Conservation (phyloP, 2,888 invertebrate genomes). For the Danaus chrysippus region DNA sequence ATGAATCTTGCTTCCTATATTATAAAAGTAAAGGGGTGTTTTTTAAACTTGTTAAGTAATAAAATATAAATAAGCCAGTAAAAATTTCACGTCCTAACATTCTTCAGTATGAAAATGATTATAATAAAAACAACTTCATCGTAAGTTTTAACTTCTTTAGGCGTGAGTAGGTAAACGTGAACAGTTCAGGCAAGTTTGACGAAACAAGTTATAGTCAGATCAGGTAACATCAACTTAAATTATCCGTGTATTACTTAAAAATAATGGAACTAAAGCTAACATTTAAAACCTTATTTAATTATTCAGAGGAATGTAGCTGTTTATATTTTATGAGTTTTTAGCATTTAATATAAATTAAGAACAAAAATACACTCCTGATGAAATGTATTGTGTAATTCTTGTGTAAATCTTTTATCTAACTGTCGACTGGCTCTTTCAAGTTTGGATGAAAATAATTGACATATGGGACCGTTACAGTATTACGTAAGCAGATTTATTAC, state of each 20-base stretch:
- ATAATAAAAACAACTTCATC: constrained; percentile 46
- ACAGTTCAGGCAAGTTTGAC: constrained; percentile 42
- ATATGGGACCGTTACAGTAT: too few relatives aligned
- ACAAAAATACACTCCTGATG: too few relatives aligned
- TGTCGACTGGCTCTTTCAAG: background rate
- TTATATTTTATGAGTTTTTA: too few relatives aligned
- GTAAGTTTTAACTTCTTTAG: constrained; percentile 54
- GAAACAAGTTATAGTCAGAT: constrained; percentile 35
- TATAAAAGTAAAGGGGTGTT: background rate
- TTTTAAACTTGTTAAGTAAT: constrained; percentile 17
- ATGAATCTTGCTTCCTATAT: background rate
- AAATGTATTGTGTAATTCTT: too few relatives aligned
- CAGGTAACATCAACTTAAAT: constrained; percentile 33
- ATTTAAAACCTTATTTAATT: background rate
- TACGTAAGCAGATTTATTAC: too few relatives aligned
- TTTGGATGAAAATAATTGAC: background rate
- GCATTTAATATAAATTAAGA: too few relatives aligned
- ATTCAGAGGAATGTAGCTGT: too few relatives aligned
- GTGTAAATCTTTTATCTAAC: too few relatives aligned
- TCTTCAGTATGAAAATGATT: constrained; percentile 40
- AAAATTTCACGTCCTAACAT: constrained; percentile 25
- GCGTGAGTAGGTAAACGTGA: constrained; percentile 53
- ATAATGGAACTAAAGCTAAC: background rate
- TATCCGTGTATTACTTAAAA: constrained; percentile 34
- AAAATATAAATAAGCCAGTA: constrained; percentile 29